phyloP scores from a whole-genome alignment of 2,888 invertebrate genomes.

The Chrysolina haemoptera region DNA sequence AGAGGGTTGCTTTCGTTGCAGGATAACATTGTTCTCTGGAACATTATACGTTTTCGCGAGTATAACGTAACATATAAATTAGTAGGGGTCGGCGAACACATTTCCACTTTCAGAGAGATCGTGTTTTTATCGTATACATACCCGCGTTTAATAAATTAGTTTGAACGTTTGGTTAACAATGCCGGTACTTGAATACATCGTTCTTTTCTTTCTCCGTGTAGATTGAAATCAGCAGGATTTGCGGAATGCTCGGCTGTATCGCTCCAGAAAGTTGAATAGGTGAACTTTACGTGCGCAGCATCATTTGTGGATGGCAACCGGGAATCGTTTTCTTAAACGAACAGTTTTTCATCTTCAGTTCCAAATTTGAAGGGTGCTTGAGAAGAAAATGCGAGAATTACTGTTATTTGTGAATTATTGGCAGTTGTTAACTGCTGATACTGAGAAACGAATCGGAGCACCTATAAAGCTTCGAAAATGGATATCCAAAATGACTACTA shows the following conservation, averaged over 20 bases:
- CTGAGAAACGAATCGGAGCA: no score
- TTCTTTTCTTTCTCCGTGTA: neutral
- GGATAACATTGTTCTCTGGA: slow-evolving; percentile 25
- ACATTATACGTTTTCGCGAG: slow-evolving; percentile 27
- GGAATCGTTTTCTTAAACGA: no score
- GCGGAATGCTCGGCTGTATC: neutral
- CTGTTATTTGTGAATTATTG: no score
- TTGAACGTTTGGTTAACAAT: slow-evolving; percentile 14
- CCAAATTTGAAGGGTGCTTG: no score
- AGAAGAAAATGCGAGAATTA: no score
- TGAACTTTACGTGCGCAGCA: neutral
- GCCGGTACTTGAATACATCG: slow-evolving; percentile 10
- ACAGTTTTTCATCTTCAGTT: no score
- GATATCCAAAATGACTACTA: no score
- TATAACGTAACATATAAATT: slow-evolving; percentile 28
- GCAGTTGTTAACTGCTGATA: no score
- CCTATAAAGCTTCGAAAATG: no score
- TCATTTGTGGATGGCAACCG: neutral
- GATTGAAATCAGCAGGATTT: neutral
- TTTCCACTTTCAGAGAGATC: slow-evolving; percentile 19
- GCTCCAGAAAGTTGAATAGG: neutral
- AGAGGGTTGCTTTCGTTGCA: slow-evolving; percentile 33
- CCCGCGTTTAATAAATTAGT: slow-evolving; percentile 18
- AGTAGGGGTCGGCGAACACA: slow-evolving; percentile 25
- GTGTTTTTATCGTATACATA: slow-evolving; percentile 13